Evolutionary conservation across 2,797 vertebrate species (phyloP), one percentile per base, ranked within the genome.

Genomic region (Brachyalestes nurse): DNA sequence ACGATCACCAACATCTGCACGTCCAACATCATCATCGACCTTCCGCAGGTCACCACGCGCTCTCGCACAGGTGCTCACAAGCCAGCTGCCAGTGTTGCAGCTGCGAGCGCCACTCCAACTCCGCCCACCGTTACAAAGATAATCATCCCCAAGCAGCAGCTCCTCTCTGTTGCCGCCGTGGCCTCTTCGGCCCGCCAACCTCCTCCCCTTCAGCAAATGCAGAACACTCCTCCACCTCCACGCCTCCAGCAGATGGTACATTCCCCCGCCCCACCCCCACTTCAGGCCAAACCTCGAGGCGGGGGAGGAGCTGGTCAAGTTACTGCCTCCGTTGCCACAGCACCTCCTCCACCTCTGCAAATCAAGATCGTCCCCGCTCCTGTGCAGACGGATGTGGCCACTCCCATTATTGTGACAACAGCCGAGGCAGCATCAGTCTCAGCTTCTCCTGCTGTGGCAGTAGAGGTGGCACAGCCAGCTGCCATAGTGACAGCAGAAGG

Each of bases 191-290:
- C 87, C 0, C 95, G 93, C 19, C 96, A 95, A 85, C 96, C 97
- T 0, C 96, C 97, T 0, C 96, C 97, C 0, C 95, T 96, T 3
- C 93, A 97, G 87, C 96, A 97, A 87, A 96, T 96, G 92, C 96
- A 96, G 90, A 95, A 94, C 86, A 94, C 95, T 1, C 93, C 92
- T 0, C 93, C 87, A 0, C 95, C 96, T 0, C 96, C 94, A 21
- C 70, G 91, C 90, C 90, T 96, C 74, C 96, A 96, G 88, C 96
- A 96, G 88, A 94, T 95, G 92, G 94, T 95, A 3, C 90, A 95
- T 88, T 86, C 93, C 84, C 95, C 94, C 81, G 92, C 96, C 0
- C 97, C 96, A 0, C 96, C 96, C 0, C 96, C 96, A 0, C 93
- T 98, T 19, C 96, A 96, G 89, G 93, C 94, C 40, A 95, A 97